Evolutionary conservation across 2,113 vertebrate genomes (phyloP).

Genomic region (Pogona vitticeps): DNA sequence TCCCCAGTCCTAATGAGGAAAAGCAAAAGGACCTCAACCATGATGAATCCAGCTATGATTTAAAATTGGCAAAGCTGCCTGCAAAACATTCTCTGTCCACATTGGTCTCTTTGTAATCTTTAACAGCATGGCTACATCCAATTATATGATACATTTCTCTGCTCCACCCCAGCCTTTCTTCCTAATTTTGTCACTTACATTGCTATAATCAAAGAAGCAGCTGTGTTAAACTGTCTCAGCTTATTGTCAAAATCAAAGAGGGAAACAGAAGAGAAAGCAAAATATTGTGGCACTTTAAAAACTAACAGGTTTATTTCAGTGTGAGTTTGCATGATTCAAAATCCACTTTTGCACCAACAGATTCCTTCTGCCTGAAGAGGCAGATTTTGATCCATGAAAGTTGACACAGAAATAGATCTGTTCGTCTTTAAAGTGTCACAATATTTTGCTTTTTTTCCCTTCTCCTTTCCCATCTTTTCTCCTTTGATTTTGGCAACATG

Average conservation of each 20-base stretch:
- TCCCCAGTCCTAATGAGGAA: slow-evolving; percentile 5
- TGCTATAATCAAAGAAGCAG: background rate
- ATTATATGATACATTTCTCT: background rate
- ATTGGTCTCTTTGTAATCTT: background rate
- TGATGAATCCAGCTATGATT: background rate
- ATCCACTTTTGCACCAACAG: background rate
- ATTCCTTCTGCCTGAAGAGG: background rate
- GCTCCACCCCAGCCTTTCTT: background rate
- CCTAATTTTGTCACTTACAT: background rate
- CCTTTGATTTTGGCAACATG: background rate
- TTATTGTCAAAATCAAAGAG: too few species aligned
- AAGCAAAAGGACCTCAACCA: slow-evolving; percentile 11
- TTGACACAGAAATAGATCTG: too few species aligned
- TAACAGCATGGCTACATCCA: background rate
- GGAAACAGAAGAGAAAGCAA: background rate
- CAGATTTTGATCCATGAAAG: background rate
- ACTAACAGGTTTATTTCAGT: background rate
- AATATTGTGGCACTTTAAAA: background rate
- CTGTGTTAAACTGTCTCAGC: too few species aligned
- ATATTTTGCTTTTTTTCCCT: background rate
- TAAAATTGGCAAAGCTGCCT: background rate
- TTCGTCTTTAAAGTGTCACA: too few species aligned
- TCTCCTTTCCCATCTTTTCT: background rate
- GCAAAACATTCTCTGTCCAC: background rate
- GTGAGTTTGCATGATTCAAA: background rate